Conservation (phyloP, 2,113 vertebrate genomes). For the Procavia capensis region DNA sequence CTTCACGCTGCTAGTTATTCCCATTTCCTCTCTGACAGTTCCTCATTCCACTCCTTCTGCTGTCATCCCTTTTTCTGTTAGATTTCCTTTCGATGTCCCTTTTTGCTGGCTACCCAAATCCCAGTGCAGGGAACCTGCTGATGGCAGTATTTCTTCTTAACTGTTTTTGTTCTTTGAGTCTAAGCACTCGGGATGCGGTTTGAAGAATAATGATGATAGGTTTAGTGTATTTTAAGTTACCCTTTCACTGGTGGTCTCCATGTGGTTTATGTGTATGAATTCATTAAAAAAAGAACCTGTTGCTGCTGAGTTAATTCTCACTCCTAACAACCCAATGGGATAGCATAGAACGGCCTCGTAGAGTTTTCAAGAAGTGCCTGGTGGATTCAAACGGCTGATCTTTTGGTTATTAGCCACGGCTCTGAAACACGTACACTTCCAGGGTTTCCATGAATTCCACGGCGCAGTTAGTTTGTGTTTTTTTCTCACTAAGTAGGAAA, state of each 20-base stretch:
- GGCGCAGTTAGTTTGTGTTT: not conserved
- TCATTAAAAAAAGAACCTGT: no score
- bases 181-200: constrained; percentile 36
- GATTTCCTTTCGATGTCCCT: constrained; percentile 46
- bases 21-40: constrained; percentile 1
- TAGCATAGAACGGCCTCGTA: no score
- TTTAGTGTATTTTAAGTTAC: constrained; percentile 18
- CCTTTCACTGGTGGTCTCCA: not conserved
- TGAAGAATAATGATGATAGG: constrained; percentile 23
- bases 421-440: no score
- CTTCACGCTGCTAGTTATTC: constrained; percentile 48
- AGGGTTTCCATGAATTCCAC: no score
- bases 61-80: constrained; percentile 50
- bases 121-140: not conserved
- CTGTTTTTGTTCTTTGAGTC: not conserved
- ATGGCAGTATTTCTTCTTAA: constrained; percentile 13
- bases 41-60: constrained; percentile 52
- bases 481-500: not conserved
- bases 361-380: no score
- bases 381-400: no score
- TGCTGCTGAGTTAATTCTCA: no score
- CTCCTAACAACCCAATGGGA: no score
- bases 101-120: constrained; percentile 32
- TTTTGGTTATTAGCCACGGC: no score
- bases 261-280: constrained; percentile 42